Base-by-base conservation (phyloP, 2,888 invertebrate genomes). In the Baccha elongata region DNA sequence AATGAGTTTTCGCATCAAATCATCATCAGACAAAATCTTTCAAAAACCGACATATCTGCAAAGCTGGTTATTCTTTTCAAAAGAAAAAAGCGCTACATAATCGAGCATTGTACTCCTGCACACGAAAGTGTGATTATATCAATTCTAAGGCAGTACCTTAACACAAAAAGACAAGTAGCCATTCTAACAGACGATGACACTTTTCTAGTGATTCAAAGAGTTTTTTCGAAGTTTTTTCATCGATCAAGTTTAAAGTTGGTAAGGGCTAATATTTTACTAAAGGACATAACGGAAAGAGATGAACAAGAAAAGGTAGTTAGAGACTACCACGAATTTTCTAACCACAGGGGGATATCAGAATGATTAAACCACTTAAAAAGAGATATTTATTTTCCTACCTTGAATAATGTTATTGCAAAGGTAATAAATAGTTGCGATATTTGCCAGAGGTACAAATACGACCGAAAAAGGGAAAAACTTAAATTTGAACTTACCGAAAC, bases 391-490 rank as follows among this genome's bases (percentile, higher is more conserved):
- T 73, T 73, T 40, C 65, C 73, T 13, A 46, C 35, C 15, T 64
- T 74, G 50, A 74, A 72, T 29, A 6, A 23, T 15, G 10, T 42
- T 7, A 60, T 65, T 37, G n/a, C 58, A n/a, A 48, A 13, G 8
- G n/a, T 81, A 2, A 80, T 74, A 13, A 74, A 80, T 40, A 62
- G 26, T 37, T 74, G 68, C 23, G 65, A 74, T 35, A 64, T 44
- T 37, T 64, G 73, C 13, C 46, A 64, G n/a, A 55, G 10, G 4
- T 58, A 42, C n/a, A 73, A 80, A 46, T 80, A 73, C 58, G 55
- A 80, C 11, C 50, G 80, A 3, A 46, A 65, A 3, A 55, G 44
- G n/a, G n/a, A n/a, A n/a, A n/a, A n/a, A n/a, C n/a, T n/a, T n/a
- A n/a, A n/a, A n/a, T n/a, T n/a, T n/a, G n/a, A n/a, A n/a, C n/a